Evolutionary conservation across 2,113 vertebrate species (phyloP).

Genomic region (Cynopterus brachyotis): DNA sequence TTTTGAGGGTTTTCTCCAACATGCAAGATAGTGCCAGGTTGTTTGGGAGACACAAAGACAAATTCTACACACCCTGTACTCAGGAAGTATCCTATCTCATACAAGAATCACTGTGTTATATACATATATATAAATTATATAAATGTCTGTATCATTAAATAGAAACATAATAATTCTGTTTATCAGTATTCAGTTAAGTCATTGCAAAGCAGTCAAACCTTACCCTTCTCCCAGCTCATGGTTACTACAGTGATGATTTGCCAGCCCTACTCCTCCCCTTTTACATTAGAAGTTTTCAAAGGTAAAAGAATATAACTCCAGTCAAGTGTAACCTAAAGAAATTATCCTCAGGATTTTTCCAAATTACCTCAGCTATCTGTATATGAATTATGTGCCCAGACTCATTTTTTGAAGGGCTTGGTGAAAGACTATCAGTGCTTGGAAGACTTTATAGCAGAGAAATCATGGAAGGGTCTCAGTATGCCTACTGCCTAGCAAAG

Average conservation of each 20-base stretch:
- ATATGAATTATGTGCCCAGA: background rate
- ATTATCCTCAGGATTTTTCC: background rate
- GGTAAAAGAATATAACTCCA: background rate
- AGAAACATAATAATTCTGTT: background rate
- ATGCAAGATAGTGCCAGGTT: background rate
- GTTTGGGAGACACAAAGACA: background rate
- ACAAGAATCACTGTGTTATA: background rate
- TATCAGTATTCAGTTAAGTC: background rate
- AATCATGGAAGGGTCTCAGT: background rate
- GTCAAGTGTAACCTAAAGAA: background rate
- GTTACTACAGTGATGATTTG: background rate
- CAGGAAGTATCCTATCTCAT: background rate
- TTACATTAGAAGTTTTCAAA: background rate
- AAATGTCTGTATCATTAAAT: background rate
- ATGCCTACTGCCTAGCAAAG: background rate
- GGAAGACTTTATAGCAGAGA: background rate
- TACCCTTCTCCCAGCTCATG: background rate
- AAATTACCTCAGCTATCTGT: background rate
- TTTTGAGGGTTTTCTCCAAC: background rate
- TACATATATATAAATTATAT: background rate
- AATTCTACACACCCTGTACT: background rate
- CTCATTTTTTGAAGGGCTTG: background rate
- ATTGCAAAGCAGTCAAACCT: background rate
- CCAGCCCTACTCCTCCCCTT: background rate
- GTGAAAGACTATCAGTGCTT: background rate